Conservation (phyloP, 2,797 vertebrate species). For the Pangasius djambal region DNA sequence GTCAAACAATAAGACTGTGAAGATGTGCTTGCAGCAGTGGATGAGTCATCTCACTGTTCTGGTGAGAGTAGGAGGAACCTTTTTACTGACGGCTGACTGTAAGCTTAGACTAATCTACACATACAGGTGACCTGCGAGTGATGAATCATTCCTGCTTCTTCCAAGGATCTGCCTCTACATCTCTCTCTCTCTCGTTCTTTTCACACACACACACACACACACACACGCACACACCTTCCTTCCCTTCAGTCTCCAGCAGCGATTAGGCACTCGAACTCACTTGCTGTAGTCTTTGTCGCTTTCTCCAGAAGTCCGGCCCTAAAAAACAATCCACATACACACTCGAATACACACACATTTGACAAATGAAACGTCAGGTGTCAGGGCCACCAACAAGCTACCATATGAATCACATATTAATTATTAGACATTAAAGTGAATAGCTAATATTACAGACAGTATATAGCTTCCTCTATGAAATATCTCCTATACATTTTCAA, state of each 20-base stretch:
- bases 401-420: too few relatives aligned
- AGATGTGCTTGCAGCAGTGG: background rate
- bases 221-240: background rate
- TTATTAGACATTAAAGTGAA: background rate
- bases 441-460: background rate
- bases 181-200: background rate
- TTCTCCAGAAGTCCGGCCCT: background rate
- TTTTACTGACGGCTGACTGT: background rate
- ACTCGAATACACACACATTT: background rate
- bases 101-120: slow-evolving; percentile 9
- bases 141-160: slow-evolving; percentile 8
- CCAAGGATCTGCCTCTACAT: background rate
- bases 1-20: background rate
- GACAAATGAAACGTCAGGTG: background rate
- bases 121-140: background rate
- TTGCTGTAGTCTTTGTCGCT: background rate
- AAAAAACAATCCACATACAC: background rate
- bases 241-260: background rate
- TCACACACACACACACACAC: background rate
- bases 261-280: background rate
- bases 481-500: background rate
- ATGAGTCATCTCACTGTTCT: background rate
- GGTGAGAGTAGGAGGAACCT: background rate
- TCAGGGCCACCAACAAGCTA: background rate
- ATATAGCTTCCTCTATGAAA: background rate